Percentiles rank a stretch among this genome's conserved stretches.
Conservation (phyloP, 2,888 invertebrate species). For the Xestobium rufovillosum region DNA sequence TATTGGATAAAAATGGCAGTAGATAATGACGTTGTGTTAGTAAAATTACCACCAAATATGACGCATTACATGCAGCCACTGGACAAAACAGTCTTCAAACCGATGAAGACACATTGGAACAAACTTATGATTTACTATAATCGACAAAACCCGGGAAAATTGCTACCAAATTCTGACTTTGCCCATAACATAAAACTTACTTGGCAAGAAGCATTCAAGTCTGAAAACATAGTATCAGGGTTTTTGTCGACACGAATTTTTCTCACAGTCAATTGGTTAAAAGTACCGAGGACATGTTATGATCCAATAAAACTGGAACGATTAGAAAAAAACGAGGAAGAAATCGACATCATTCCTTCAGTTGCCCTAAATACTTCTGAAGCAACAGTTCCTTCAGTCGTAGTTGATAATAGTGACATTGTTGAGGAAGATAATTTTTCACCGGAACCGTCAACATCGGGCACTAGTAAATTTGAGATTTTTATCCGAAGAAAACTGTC, state of each 20-base stretch:
- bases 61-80: slow-evolving; percentile 6
- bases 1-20: slow-evolving; percentile 6
- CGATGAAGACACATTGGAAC: slow-evolving; percentile 15
- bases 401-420: slow-evolving; percentile 1
- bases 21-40: slow-evolving; percentile 7
- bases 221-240: slow-evolving; percentile 4
- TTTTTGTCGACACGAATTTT: slow-evolving; percentile 4
- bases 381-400: not conserved
- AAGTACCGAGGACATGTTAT: slow-evolving; percentile 2
- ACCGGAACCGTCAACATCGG: slow-evolving; percentile 3
- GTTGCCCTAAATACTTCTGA: not conserved
- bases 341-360: slow-evolving; percentile 3
- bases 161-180: no score
- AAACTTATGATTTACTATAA: slow-evolving; percentile 13
- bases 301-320: slow-evolving; percentile 1
- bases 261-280: slow-evolving; percentile 5
- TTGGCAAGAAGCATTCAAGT: slow-evolving; percentile 5
- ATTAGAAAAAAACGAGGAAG: slow-evolving; percentile 2
- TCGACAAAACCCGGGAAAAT: no score
- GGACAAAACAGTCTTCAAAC: slow-evolving; percentile 16
- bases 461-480: not conserved
- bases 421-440: slow-evolving; percentile 1
- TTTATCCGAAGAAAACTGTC: slow-evolving; percentile 5
- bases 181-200: slow-evolving; percentile 3
- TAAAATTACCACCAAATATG: slow-evolving; percentile 6